These are phyloP conservation scores for Prinia subflava DNA, from an alignment of 2,113 vertebrate species.

Conservation along the genomic window DNA sequence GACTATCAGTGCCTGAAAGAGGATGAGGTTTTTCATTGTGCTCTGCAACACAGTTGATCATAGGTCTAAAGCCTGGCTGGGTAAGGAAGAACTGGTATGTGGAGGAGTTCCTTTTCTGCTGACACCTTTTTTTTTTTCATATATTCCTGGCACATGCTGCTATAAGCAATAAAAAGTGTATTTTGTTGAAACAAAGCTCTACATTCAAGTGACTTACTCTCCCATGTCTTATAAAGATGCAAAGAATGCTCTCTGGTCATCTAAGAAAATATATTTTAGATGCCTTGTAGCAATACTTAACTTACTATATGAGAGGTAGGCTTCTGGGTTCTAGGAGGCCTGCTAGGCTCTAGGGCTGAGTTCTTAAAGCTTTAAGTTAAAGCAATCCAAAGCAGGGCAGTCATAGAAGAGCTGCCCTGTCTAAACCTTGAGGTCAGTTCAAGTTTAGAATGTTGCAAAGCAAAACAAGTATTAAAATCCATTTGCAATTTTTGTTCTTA, in stretches of 20 bases:
- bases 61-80: constrained; percentile 31
- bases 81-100: constrained; percentile 1
- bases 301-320: constrained; percentile 64
- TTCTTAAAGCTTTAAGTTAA: constrained; percentile 70
- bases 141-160: constrained; percentile 36
- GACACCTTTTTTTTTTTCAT: neutral
- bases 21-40: constrained; percentile 27
- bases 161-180: constrained; percentile 13
- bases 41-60: constrained; percentile 19
- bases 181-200: constrained; percentile 53
- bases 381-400: constrained; percentile 61
- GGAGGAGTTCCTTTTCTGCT: constrained; percentile 25
- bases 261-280: constrained; percentile 61
- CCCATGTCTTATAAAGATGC: constrained; percentile 56
- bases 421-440: constrained; percentile 60
- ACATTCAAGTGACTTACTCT: constrained; percentile 65
- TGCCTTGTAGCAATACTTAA: constrained; percentile 56
- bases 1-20: constrained; percentile 39
- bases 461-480: constrained; percentile 62
- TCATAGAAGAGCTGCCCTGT: constrained; percentile 1
- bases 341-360: constrained; percentile 62
- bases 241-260: constrained; percentile 62
- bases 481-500: constrained; percentile 47
- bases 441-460: constrained; percentile 56
- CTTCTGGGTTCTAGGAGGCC: constrained; percentile 64